Percentiles rank a stretch among this genome's conserved stretches.
Evolutionary conservation across 2,888 invertebrate species (phyloP).

Genomic region (Noctua fimbriata): DNA sequence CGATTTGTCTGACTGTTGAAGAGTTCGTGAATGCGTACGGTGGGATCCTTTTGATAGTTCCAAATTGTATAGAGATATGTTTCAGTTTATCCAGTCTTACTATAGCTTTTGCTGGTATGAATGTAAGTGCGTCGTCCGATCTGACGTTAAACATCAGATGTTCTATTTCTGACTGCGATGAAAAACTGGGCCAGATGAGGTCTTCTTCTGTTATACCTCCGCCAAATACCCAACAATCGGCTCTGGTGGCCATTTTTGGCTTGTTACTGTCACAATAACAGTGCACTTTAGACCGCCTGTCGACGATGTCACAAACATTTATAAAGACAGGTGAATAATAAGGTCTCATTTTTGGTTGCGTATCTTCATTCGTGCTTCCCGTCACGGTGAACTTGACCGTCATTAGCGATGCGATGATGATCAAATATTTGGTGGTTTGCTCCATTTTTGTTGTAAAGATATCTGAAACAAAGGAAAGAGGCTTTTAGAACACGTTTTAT

Average conservation of each 20-base stretch:
- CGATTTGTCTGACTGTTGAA: constrained; percentile 92
- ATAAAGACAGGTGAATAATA: constrained; percentile 83
- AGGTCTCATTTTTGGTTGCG: constrained; percentile 80
- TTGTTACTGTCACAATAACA: constrained; percentile 88
- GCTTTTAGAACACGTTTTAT: constrained; percentile 24
- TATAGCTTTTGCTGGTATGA: constrained; percentile 93
- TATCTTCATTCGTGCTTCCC: constrained; percentile 83
- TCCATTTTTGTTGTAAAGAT: constrained; percentile 75
- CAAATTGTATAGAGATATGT: constrained; percentile 93
- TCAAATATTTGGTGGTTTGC: constrained; percentile 82
- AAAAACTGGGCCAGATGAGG: constrained; percentile 93
- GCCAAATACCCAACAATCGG: constrained; percentile 94
- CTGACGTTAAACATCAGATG: constrained; percentile 93
- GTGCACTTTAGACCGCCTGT: constrained; percentile 86
- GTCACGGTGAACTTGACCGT: constrained; percentile 83
- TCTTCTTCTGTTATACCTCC: constrained; percentile 91
- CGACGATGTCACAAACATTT: constrained; percentile 87
- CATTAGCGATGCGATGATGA: constrained; percentile 85
- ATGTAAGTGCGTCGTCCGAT: constrained; percentile 92
- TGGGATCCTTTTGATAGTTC: constrained; percentile 92
- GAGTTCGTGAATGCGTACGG: constrained; percentile 94
- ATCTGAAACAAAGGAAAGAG: constrained; percentile 77
- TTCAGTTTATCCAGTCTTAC: constrained; percentile 92
- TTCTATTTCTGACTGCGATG: constrained; percentile 92
- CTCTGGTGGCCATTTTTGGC: constrained; percentile 91